Evolutionary conservation across 2,888 invertebrate species (phyloP), one percentile per base, ranked within the genome.

Genomic region (Rhagonycha lutea): DNA sequence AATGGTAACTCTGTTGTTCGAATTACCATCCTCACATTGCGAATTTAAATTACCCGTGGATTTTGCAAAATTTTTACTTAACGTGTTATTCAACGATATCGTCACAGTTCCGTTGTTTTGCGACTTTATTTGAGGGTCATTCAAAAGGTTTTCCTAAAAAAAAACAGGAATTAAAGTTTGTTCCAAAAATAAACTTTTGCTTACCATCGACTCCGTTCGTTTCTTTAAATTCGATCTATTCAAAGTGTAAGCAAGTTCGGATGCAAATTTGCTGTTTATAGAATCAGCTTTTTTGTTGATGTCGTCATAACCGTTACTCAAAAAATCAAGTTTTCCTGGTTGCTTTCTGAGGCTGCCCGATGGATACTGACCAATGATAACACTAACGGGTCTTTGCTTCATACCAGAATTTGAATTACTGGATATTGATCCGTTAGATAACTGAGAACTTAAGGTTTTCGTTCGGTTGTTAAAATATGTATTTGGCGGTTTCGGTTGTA

Each of bases 201-300:
- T 89, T 86, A 91, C 91, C 89, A 91, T 87, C 81, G 90, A 89
- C 86, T 93, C 93, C 86, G 92, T 93, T 88, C 92, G 91, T 88
- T 92, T 92, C 83, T 91, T 91, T 83, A 95, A 89, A 89, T 95
- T 94, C 72, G 95, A 94, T 85, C 94, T 91, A 82, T 93, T 94
- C 77, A 95, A 88, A 7, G 95, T 95, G 76, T 94, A 91, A 73
- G 91, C 92, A 80, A 95, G 88, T 88, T 95, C 95, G 75, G 92
- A 92, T 82, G 94, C 94, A 74, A 95, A 88, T 82, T 92, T 90
- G 83, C 92, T 92, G 14, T 91, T 89, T 70, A 93, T 91, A 0
- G 92, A 90, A 28, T 89, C 89, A 14, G 80, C 72, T 24, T 65
- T 78, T 28, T 73, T 76, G 80, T 84, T 85, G 74, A 85, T 85